Evolutionary conservation across 2,113 vertebrate genomes (phyloP).

Genomic region (Cygnus atratus): DNA sequence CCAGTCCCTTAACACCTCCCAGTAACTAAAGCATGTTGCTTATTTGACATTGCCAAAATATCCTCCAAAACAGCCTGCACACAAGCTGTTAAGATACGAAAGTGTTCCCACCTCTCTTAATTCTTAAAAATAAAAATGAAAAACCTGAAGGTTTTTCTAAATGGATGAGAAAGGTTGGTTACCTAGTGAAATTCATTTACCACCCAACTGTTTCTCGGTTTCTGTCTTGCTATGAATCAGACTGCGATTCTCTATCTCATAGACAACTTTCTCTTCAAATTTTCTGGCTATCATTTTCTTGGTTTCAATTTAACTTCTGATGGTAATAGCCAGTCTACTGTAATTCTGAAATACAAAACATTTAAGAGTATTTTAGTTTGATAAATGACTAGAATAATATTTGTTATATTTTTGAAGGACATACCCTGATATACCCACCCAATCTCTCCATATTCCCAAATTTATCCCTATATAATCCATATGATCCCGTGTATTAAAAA

Average conservation of each 20-base stretch:
- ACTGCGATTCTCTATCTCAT: neutral
- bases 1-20: constrained; percentile 41
- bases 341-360: neutral
- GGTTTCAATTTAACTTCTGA: neutral
- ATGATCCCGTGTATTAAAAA: neutral
- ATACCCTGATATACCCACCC: neutral
- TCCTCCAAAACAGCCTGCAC: constrained; percentile 40
- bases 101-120: constrained; percentile 35
- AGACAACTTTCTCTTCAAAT: neutral
- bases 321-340: neutral
- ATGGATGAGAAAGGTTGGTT: neutral
- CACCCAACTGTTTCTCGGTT: neutral
- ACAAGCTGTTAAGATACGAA: constrained; percentile 56
- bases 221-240: neutral
- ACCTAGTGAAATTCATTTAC: constrained; percentile 16
- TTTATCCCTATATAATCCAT: neutral
- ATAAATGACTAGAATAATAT: neutral
- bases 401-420: neutral
- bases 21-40: constrained; percentile 11
- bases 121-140: constrained; percentile 38
- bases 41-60: constrained; percentile 58
- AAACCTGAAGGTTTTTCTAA: constrained; percentile 27
- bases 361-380: neutral
- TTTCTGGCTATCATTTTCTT: neutral
- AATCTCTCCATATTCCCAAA: neutral